A percentile compares a stretch with the other conserved stretches of the same genome.
Evolutionary conservation across 2,113 vertebrate species (phyloP).

Genomic region (Syngnathoides biaculeatus): DNA sequence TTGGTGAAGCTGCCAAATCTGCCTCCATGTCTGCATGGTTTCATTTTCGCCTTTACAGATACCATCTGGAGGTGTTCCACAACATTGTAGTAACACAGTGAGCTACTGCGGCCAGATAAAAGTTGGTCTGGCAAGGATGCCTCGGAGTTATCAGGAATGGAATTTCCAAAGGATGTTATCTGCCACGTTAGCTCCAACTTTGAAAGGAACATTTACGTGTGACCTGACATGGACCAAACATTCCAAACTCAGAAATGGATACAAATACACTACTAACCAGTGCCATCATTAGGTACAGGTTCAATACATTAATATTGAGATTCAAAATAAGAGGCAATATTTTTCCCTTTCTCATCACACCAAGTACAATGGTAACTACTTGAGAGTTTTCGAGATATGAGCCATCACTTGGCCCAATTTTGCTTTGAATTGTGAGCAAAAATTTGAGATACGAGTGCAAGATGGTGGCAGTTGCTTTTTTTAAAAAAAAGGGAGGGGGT

Average conservation of each 20-base stretch:
- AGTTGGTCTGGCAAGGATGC: constrained; percentile 31
- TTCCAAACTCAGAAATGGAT: background rate
- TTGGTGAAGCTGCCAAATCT: constrained; percentile 20
- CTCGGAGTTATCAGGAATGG: constrained; percentile 43
- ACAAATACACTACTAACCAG: background rate
- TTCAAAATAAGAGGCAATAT: background rate
- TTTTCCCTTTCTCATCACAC: background rate
- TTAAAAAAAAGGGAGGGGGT: no score
- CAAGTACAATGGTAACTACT: background rate
- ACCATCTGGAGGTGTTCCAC: constrained; percentile 61
- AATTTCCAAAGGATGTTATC: constrained; percentile 9
- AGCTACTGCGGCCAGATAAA: constrained; percentile 46
- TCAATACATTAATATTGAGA: background rate
- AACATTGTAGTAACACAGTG: constrained; percentile 32
- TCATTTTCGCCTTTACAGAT: constrained; percentile 34
- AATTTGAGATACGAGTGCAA: background rate
- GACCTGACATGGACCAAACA: background rate
- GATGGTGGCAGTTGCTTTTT: no score
- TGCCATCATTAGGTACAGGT: background rate
- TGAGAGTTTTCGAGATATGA: background rate
- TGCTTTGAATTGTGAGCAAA: background rate
- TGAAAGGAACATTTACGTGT: background rate
- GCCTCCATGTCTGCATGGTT: constrained; percentile 29
- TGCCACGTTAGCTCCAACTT: constrained; percentile 36
- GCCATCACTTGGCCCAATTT: background rate